Evolutionary conservation across 2,113 vertebrate genomes (phyloP).

Genomic region (Podilymbus podiceps): DNA sequence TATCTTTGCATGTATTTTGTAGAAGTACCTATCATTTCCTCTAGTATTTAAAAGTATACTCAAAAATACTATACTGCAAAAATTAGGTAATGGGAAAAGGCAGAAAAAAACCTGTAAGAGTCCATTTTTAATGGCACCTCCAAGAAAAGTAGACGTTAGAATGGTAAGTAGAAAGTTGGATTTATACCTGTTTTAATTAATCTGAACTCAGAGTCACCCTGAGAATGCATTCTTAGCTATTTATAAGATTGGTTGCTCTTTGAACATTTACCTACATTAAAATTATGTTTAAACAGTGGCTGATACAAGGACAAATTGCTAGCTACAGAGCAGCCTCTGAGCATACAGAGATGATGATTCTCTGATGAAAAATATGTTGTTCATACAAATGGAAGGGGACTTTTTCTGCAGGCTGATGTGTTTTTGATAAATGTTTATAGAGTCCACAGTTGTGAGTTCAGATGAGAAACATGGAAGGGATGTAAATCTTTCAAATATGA

Average conservation of each 20-base stretch:
- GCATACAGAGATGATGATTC: neutral
- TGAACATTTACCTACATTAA: neutral
- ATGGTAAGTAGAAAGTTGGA: neutral
- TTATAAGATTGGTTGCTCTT: neutral
- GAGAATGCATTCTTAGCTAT: neutral
- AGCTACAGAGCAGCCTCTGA: neutral
- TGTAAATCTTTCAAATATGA: neutral
- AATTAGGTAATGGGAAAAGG: neutral
- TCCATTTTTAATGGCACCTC: neutral
- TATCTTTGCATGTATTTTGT: neutral
- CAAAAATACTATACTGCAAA: neutral
- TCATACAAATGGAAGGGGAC: neutral
- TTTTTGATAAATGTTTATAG: neutral
- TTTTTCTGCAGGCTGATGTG: neutral
- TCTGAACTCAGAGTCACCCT: neutral
- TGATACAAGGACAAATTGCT: neutral
- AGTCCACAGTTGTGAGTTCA: neutral
- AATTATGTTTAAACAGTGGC: neutral
- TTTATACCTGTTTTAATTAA: neutral
- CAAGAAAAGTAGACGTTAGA: neutral
- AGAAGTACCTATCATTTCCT: neutral
- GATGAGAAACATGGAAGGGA: neutral
- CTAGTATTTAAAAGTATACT: neutral
- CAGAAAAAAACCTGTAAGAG: neutral
- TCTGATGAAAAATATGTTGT: neutral